Conservation (phyloP, 2,113 vertebrate species). For the Cranoglanis bouderius region DNA sequence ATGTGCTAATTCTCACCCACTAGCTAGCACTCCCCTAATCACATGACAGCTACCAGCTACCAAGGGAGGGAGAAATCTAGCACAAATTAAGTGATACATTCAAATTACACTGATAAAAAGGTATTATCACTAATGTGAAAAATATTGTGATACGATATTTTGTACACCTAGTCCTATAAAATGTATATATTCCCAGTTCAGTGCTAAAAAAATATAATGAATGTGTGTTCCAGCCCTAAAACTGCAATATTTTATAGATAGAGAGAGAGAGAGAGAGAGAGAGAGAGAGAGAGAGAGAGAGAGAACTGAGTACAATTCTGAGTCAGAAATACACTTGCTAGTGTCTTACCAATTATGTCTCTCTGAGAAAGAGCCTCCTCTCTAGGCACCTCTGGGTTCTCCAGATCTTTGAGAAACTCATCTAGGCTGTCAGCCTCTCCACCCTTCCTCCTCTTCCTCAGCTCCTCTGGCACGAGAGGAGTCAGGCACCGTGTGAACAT, state of each 20-base stretch:
- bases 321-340: background rate
- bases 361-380: slow-evolving; percentile 75
- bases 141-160: background rate
- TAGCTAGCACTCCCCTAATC: background rate
- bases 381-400: slow-evolving; percentile 95
- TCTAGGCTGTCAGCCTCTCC: slow-evolving; percentile 97
- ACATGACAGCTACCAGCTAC: background rate
- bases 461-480: slow-evolving; percentile 94
- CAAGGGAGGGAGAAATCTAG: background rate
- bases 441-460: slow-evolving; percentile 95
- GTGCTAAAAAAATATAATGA: background rate
- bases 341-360: slow-evolving; percentile 51
- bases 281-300: too few species aligned
- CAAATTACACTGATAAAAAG: background rate
- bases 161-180: background rate
- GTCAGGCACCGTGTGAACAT: slow-evolving; percentile 99
- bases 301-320: background rate
- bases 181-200: background rate
- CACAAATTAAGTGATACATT: background rate
- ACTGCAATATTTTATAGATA: too few species aligned
- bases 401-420: slow-evolving; percentile 97
- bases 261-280: too few species aligned
- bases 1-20: background rate
- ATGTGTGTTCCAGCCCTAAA: background rate
- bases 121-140: background rate